These are phyloP conservation scores for Idaea biselata DNA, from an alignment of 2,888 invertebrate species.

Conservation along the genomic window DNA sequence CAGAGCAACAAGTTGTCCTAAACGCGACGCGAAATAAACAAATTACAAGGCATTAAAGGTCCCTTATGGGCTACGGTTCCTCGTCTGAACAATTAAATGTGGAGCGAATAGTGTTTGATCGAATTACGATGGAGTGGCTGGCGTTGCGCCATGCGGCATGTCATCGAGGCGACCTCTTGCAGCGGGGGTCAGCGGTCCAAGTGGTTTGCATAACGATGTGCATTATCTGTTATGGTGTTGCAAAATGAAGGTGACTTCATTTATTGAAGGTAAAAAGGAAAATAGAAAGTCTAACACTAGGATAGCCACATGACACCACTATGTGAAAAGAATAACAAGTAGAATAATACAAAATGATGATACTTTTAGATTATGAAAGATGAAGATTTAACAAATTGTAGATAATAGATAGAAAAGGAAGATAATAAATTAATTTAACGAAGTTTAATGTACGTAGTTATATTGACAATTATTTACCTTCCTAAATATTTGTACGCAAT, in stretches of 20 bases:
- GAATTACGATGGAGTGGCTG: not conserved
- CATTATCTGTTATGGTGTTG: slow-evolving; percentile 29
- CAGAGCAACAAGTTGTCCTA: not conserved
- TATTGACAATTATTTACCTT: too few relatives aligned
- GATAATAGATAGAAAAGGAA: too few relatives aligned
- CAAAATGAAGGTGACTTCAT: slow-evolving; percentile 24
- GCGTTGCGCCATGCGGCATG: slow-evolving; percentile 3
- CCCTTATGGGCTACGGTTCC: not conserved
- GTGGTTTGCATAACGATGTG: slow-evolving; percentile 28
- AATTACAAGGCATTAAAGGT: not conserved
- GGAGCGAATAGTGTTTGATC: not conserved
- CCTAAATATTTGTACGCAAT: too few relatives aligned
- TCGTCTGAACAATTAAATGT: slow-evolving; percentile 2
- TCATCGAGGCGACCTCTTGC: slow-evolving; percentile 13
- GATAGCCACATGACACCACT: too few relatives aligned
- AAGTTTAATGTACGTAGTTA: too few relatives aligned
- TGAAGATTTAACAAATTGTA: too few relatives aligned
- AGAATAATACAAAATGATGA: too few relatives aligned
- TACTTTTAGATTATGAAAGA: too few relatives aligned
- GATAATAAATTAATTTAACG: too few relatives aligned
- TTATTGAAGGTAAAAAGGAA: slow-evolving; percentile 15
- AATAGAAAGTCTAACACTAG: too few relatives aligned
- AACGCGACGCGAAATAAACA: not conserved
- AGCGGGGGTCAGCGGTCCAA: slow-evolving; percentile 15
- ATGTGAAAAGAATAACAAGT: too few relatives aligned